Evolutionary conservation across 1,140 invertebrate genomes (phyloP).

Genomic region (Penaeus japonicus): DNA sequence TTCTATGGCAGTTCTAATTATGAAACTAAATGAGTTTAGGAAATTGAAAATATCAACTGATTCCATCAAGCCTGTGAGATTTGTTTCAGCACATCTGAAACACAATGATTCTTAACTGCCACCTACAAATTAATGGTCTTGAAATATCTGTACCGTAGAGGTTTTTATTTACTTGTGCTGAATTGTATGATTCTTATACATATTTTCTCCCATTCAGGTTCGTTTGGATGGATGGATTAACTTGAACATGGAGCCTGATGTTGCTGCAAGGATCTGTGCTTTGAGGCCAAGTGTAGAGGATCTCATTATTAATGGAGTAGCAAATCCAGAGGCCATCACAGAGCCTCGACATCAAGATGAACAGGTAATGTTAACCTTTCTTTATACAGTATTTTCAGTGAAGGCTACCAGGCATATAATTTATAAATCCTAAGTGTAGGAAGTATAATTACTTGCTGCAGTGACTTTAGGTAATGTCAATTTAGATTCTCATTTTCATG

Average conservation of each 20-base stretch:
- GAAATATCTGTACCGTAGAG: too few relatives aligned
- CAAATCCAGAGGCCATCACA: conserved; percentile 74
- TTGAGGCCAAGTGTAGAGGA: conserved; percentile 87
- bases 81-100: too few relatives aligned
- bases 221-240: conserved; percentile 91
- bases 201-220: conserved; percentile 67
- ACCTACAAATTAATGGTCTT: too few relatives aligned
- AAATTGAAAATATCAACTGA: too few relatives aligned
- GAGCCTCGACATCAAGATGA: conserved; percentile 59
- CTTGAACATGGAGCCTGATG: conserved; percentile 80
- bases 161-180: too few relatives aligned
- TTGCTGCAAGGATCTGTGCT: conserved; percentile 82
- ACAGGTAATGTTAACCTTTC: conserved; percentile 31
- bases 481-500: too few relatives aligned
- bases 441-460: too few relatives aligned
- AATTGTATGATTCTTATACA: not conserved
- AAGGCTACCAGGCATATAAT: too few relatives aligned
- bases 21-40: not conserved
- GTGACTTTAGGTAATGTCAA: too few relatives aligned
- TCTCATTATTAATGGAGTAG: conserved; percentile 79
- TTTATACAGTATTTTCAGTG: not conserved
- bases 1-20: not conserved
- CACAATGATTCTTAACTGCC: too few relatives aligned
- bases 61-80: too few relatives aligned
- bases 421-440: too few relatives aligned